Base-by-base conservation (phyloP, 64 coral and sea anemone genomes). In the Montipora capricornis region DNA sequence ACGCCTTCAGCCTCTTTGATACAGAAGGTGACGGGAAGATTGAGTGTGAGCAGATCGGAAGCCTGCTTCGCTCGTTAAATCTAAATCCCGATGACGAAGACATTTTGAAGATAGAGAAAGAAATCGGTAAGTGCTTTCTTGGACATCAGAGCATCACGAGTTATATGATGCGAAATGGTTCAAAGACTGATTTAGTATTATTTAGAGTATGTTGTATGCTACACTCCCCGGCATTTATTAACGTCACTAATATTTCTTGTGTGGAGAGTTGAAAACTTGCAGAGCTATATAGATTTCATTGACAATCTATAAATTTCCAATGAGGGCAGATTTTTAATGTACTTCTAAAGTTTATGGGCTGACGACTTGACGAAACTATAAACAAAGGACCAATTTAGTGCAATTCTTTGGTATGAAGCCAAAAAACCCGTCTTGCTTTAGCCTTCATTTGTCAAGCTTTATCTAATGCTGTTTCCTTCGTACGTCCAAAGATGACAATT, bases 51-150 rank as follows among this genome's bases (percentile, higher is more conserved):
- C 95, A 97, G 88, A 97, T 97, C 20, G 95, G 95, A 22, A 73
- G 76, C 68, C 53, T 97, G 59, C 89, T 97, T 14, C 83, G 95
- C 59, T 97, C 95, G 19, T 90, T 97, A 37, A 93, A 93, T 11
- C 93, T 94, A 17, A 97, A 97, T 75, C 96, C 96, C 1, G 94
- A 89, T 6, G 84, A 79, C 11, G 96, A 87, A 49, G 96, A 98
- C n/a, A 93, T 98, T 44, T 81, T 83, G 12, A 98, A 98, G 82
- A 98, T 98, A 20, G 96, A 92, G 49, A 95, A 98, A 75, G 93
- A 95, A 20, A 90, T 95, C 52, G 96, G 91, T 95, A 85, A 87
- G 82, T 86, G 0, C 26, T 73, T 20, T 22, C 5, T 62, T 11
- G 10, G 17, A 26, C 1, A 61, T 76, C 37, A 29, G n/a, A 26